Evolutionary conservation across 2,888 invertebrate species (phyloP).

Genomic region (Arctia plantaginis): DNA sequence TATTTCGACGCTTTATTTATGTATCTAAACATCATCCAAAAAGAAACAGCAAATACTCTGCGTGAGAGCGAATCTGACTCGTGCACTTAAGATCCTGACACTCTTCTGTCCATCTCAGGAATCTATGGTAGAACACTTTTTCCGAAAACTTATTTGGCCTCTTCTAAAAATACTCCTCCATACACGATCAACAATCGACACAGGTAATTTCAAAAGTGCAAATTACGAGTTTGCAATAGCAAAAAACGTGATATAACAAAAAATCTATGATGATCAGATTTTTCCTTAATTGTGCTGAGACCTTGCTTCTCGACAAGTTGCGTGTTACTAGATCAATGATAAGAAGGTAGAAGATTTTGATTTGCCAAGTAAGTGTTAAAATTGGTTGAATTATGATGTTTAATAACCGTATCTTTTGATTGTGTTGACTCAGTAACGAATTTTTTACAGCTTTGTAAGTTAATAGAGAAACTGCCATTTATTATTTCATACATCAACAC

Average conservation of each 20-base stretch:
- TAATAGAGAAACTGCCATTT: neutral
- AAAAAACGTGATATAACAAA: neutral
- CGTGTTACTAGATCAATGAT: neutral
- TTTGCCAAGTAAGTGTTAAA: neutral
- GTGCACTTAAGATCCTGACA: too few species aligned
- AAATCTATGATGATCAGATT: neutral
- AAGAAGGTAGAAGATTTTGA: neutral
- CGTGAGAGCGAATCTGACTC: neutral
- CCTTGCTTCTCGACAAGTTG: neutral
- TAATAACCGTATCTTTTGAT: neutral
- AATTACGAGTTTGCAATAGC: neutral
- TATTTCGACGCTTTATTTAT: too few species aligned
- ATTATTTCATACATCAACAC: neutral
- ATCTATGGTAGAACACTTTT: too few species aligned
- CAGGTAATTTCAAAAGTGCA: neutral
- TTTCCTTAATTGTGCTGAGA: neutral
- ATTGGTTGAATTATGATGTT: neutral
- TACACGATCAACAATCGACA: neutral
- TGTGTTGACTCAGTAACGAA: neutral
- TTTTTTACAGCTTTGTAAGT: neutral
- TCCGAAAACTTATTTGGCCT: neutral
- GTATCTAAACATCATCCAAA: too few species aligned
- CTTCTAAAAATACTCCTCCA: neutral
- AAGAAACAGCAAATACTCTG: too few species aligned
- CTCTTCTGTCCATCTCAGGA: too few species aligned